These are phyloP conservation scores for Burhinus oedicnemus DNA, from an alignment of 2,113 vertebrate genomes.

Conservation along the genomic window DNA sequence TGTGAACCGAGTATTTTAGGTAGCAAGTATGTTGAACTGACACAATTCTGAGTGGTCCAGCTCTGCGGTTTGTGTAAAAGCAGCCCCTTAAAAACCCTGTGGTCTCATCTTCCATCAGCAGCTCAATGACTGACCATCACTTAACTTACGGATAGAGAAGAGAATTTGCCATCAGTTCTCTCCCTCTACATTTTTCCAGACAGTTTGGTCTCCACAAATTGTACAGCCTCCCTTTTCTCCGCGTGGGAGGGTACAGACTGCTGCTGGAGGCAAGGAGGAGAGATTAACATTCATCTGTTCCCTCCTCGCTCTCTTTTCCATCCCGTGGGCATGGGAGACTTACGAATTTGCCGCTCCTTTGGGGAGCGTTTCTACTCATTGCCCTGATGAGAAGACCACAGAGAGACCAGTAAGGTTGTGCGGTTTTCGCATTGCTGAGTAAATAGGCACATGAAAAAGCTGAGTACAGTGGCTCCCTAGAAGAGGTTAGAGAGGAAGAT, in stretches of 20 bases:
- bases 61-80: not conserved
- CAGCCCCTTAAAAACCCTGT: not conserved
- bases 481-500: not conserved
- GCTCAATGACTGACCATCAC: not conserved
- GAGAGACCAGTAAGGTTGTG: not conserved
- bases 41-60: not conserved
- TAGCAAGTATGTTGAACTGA: rapidly evolving
- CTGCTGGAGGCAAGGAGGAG: conserved; percentile 25
- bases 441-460: not conserved
- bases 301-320: not conserved
- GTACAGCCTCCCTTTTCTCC: conserved; percentile 28
- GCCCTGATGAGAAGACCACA: not conserved
- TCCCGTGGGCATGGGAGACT: not conserved
- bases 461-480: not conserved
- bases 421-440: not conserved
- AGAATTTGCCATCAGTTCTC: not conserved
- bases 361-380: not conserved
- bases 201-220: conserved; percentile 34
- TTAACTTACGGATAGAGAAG: not conserved
- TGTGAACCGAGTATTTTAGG: not conserved
- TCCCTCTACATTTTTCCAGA: not conserved
- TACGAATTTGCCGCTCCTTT: not conserved
- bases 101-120: not conserved
- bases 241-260: conserved; percentile 61
- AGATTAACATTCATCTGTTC: conserved; percentile 57